Conservation (phyloP, 1,140 invertebrate genomes). For the Venturia canescens region DNA sequence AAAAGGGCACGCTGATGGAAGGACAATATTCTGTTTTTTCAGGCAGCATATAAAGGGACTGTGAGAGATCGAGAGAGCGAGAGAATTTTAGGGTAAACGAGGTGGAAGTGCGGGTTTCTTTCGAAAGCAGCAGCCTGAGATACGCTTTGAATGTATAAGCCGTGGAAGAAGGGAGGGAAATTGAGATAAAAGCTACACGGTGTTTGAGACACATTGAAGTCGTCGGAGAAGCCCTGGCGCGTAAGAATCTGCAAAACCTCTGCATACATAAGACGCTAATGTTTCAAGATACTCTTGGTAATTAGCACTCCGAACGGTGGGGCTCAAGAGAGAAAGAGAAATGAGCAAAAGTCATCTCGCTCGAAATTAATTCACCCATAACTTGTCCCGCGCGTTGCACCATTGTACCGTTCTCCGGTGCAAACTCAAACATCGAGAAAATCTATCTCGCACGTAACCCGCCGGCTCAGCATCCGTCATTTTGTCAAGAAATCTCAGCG, state of each 20-base stretch:
- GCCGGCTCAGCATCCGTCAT: no score
- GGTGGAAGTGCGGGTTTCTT: no score
- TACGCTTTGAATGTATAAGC: no score
- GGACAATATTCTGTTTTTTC: constrained; percentile 5
- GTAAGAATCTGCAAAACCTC: neutral
- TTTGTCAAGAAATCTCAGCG: no score
- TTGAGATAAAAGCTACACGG: neutral
- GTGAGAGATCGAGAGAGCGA: neutral
- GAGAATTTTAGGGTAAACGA: no score
- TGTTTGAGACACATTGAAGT: constrained; percentile 11
- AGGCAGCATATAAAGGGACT: neutral
- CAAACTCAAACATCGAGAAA: no score
- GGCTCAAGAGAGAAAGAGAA: neutral
- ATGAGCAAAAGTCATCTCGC: neutral
- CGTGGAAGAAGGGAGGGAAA: no score
- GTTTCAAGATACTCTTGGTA: neutral
- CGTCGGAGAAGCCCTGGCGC: neutral
- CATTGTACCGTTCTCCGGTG: no score
- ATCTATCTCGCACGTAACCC: no score
- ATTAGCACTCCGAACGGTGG: neutral
- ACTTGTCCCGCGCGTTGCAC: no score
- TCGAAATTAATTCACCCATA: neutral
- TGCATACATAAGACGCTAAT: neutral
- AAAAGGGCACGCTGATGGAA: neutral
- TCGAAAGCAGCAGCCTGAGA: no score